Percentiles rank a stretch among this genome's conserved stretches.
Evolutionary conservation across 1,140 invertebrate genomes (phyloP).

Genomic region (Watersipora subatra): DNA sequence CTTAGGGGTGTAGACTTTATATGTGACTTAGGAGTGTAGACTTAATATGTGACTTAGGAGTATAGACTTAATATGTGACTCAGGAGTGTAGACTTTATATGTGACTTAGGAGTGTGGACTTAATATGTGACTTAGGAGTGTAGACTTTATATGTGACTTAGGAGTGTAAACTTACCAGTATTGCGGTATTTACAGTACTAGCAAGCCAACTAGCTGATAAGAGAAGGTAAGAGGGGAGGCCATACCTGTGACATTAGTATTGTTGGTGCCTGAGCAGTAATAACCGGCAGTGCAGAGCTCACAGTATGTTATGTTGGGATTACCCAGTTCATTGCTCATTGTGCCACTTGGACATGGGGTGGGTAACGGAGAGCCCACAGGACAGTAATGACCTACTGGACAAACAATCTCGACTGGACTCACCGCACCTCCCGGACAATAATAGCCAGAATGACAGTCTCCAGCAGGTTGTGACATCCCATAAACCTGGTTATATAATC

Average conservation of each 20-base stretch:
- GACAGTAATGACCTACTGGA: slow-evolving; percentile 10
- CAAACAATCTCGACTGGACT: not conserved
- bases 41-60: too few relatives aligned
- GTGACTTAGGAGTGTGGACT: too few relatives aligned
- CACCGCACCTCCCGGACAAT: slow-evolving; percentile 21
- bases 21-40: too few relatives aligned
- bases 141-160: too few relatives aligned
- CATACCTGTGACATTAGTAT: slow-evolving; percentile 20
- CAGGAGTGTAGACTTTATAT: too few relatives aligned
- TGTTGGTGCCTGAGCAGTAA: slow-evolving; percentile 23
- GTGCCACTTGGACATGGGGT: slow-evolving; percentile 7
- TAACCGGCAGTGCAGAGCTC: slow-evolving; percentile 29
- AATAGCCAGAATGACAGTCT: slow-evolving; percentile 24
- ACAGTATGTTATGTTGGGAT: not conserved
- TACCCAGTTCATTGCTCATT: slow-evolving; percentile 11
- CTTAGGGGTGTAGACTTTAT: too few relatives aligned
- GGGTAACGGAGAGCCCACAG: slow-evolving; percentile 1
- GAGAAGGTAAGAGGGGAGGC: too few relatives aligned
- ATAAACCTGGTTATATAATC: slow-evolving; percentile 19
- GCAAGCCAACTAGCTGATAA: too few relatives aligned
- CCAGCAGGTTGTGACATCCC: slow-evolving; percentile 19
- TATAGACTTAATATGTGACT: too few relatives aligned
- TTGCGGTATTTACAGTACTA: too few relatives aligned
- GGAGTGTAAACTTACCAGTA: too few relatives aligned
- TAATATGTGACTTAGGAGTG: too few relatives aligned